Evolutionary conservation across 30 jellyfish, hydroid and myxozoan genomes (phyloP).

Genomic region (Aurelia aurita complex sp. Pacific): DNA sequence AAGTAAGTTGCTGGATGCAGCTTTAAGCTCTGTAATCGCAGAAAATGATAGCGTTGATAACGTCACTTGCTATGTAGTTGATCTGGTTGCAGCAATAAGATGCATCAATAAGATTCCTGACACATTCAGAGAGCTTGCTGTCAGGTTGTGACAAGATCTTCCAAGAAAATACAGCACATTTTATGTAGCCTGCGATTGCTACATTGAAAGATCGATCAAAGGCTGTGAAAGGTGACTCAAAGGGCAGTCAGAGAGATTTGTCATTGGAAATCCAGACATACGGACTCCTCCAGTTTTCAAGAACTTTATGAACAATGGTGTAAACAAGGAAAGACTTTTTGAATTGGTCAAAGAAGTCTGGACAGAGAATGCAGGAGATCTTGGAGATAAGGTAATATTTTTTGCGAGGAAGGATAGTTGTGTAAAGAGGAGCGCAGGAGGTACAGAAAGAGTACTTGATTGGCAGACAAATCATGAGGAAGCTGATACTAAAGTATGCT

Average conservation of each 20-base stretch:
- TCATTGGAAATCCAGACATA: constrained; percentile 31
- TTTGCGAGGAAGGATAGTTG: not conserved
- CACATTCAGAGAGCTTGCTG: constrained; percentile 27
- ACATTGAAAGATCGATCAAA: constrained; percentile 26
- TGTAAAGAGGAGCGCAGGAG: not conserved
- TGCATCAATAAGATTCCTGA: constrained; percentile 24
- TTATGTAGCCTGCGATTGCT: constrained; percentile 52
- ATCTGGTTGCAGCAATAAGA: constrained; percentile 26
- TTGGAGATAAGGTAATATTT: constrained; percentile 11
- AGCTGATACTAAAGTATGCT: not conserved
- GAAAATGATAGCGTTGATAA: not conserved
- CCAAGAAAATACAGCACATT: constrained; percentile 18
- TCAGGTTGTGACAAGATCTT: not conserved
- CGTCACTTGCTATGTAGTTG: constrained; percentile 15
- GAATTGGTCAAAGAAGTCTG: constrained; percentile 45
- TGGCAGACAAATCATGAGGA: not conserved
- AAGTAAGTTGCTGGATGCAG: constrained; percentile 20
- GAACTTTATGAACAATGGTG: constrained; percentile 52
- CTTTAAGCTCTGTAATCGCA: not conserved
- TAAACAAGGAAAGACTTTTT: constrained; percentile 34
- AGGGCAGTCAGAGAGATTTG: constrained; percentile 14
- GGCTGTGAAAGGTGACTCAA: too few species aligned
- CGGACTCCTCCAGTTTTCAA: constrained; percentile 39
- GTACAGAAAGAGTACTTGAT: not conserved
- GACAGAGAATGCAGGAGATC: constrained; percentile 32